phyloP scores from a whole-genome alignment of 1,140 invertebrate species.

The Xylocopa sonorina region DNA sequence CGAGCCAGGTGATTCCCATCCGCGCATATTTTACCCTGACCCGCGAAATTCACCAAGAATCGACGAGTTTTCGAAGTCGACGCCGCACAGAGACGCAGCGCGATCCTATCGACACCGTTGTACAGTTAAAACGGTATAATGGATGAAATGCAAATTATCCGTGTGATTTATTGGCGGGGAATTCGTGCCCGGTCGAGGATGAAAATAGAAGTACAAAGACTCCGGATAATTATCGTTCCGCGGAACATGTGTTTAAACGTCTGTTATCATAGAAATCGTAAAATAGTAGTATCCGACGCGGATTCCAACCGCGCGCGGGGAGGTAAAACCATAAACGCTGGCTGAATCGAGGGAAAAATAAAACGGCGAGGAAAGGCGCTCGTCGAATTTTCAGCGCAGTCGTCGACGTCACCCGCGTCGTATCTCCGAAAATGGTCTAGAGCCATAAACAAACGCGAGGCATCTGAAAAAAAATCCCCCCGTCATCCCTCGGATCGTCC shows the following conservation, averaged over 20 bases:
- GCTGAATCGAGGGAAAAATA: too few species aligned
- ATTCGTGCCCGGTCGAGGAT: conserved; percentile 8
- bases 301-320: neutral
- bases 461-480: neutral
- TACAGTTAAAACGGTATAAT: conserved; percentile 45
- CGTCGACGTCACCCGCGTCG: too few species aligned
- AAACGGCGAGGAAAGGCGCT: too few species aligned
- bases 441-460: too few species aligned
- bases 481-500: conserved; percentile 10
- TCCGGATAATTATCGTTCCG: neutral
- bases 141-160: conserved; percentile 26
- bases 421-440: too few species aligned
- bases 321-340: neutral
- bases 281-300: neutral
- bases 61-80: conserved; percentile 12
- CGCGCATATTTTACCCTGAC: neutral
- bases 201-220: neutral
- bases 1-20: neutral
- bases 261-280: neutral
- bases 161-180: conserved; percentile 27
- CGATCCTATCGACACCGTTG: conserved; percentile 24
- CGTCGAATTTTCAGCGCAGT: neutral
- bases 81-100: neutral
- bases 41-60: conserved; percentile 21
- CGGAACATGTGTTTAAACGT: neutral